Evolutionary conservation across 2,888 invertebrate species (phyloP), one percentile per base, ranked within the genome.

Genomic region (Amphipyra tragopoginis): DNA sequence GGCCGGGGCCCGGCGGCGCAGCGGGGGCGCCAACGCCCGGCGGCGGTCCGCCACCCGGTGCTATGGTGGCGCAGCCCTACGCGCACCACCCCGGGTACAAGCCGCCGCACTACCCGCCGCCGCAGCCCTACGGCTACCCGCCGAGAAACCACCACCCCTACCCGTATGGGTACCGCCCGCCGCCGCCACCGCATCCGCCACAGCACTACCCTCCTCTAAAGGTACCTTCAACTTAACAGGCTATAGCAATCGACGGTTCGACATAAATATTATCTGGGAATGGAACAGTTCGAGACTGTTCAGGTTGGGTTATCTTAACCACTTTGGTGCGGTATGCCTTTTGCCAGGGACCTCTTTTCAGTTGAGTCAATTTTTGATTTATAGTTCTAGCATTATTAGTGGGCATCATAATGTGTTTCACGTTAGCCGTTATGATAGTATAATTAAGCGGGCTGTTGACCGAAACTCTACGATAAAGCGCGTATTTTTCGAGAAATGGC

Each of bases 131-230:
- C 80, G 91, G 89, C 63, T 92, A 92, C 78, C 94, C 91, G 83
- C 93, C 94, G 44, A 81, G 93, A 59, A 95, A 94, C 72, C 94
- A 94, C 77, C 95, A 94, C 55, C 95, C 95, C n/a, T 93, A 93
- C 80, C 92, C 91, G 54, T 93, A 94, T 86, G 91, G 91, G 29
- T 92, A 92, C 73, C 89, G 91, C 61, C 93, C 92, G 75, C 90
- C 93, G 66, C 91, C 91, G 63, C 92, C 92, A 65, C 92, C 91
- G 67, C 93, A 93, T 83, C 93, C 93, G 21, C 90, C 93, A 38
- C 92, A 92, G 56, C 93, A 93, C 67, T 93, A 93, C 73, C 92
- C 90, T 65, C 93, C 91, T 59, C 84, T 93, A 56, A 94, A 93
- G 90, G 93, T 93, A 75, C 0, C 7, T 13, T 9, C 13, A 33